Percentiles rank a stretch among this genome's conserved stretches.
These are phyloP conservation scores for Poicephalus meyeri DNA, from an alignment of 2,113 vertebrate species.

Conservation along the genomic window DNA sequence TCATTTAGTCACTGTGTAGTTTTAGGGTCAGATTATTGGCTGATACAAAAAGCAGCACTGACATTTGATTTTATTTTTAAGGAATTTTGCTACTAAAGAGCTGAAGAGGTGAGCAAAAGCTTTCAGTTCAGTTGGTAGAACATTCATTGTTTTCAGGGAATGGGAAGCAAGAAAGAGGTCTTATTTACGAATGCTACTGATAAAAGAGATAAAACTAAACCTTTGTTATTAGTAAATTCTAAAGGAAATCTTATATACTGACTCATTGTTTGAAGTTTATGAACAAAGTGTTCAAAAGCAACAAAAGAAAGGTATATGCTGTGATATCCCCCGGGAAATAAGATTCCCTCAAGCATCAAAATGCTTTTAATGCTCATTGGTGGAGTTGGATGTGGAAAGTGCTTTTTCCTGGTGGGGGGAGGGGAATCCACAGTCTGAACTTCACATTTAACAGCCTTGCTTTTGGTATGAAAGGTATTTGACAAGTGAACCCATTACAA, in stretches of 20 bases:
- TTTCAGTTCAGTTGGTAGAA: neutral
- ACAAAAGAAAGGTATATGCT: neutral
- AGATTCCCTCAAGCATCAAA: neutral
- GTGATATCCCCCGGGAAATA: neutral
- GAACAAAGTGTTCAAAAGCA: neutral
- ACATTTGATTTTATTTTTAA: neutral
- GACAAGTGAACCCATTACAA: conserved; percentile 32
- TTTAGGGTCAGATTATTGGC: neutral
- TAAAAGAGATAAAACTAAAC: neutral
- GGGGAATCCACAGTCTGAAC: neutral
- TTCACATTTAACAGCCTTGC: conserved; percentile 25
- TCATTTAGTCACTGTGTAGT: neutral
- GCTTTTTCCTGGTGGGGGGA: neutral
- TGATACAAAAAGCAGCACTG: neutral
- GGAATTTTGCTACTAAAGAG: neutral
- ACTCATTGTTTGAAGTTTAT: neutral
- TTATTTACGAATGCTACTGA: neutral
- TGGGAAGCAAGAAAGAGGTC: neutral
- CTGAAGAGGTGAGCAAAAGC: neutral
- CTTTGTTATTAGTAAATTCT: neutral
- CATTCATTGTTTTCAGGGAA: neutral
- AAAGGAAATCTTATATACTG: neutral
- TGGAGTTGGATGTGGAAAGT: neutral
- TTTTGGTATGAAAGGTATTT: conserved; percentile 46
- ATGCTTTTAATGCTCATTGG: neutral